These are phyloP conservation scores for Lasiommata megera DNA, from an alignment of 2,888 invertebrate species.

Conservation along the genomic window DNA sequence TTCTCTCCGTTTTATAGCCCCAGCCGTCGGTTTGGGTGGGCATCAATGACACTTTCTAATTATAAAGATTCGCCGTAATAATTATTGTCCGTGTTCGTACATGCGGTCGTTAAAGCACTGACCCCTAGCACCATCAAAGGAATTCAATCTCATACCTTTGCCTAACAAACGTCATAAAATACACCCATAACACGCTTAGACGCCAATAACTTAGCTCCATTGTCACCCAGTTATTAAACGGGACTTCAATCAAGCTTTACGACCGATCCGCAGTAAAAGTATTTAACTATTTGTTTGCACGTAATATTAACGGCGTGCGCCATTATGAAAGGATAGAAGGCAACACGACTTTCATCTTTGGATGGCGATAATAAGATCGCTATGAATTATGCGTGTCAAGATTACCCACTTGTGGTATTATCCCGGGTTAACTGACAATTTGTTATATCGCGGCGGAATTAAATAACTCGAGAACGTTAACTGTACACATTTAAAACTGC, in stretches of 20 bases:
- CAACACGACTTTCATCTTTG: conserved; percentile 39
- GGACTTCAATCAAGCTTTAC: conserved; percentile 76
- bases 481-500: too few relatives aligned
- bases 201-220: conserved; percentile 51
- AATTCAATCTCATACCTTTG: conserved; percentile 39
- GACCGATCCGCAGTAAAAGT: conserved; percentile 75
- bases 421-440: conserved; percentile 54
- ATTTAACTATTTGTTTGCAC: conserved; percentile 78
- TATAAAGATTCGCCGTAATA: not conserved
- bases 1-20: too few relatives aligned
- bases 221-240: conserved; percentile 57
- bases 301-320: conserved; percentile 67
- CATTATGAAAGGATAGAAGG: conserved; percentile 37
- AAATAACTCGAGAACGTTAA: too few relatives aligned
- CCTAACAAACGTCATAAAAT: conserved; percentile 41
- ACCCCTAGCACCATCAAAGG: conserved; percentile 19
- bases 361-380: conserved; percentile 30
- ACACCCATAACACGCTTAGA: conserved; percentile 44
- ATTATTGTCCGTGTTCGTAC: conserved; percentile 1
- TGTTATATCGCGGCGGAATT: conserved; percentile 47
- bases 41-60: not conserved
- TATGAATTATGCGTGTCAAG: conserved; percentile 12
- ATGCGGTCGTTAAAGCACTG: conserved; percentile 8
- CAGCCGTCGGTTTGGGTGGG: not conserved
- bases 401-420: conserved; percentile 29